Base-by-base conservation (phyloP, 1,140 invertebrate species). In the Sinonovacula constricta region DNA sequence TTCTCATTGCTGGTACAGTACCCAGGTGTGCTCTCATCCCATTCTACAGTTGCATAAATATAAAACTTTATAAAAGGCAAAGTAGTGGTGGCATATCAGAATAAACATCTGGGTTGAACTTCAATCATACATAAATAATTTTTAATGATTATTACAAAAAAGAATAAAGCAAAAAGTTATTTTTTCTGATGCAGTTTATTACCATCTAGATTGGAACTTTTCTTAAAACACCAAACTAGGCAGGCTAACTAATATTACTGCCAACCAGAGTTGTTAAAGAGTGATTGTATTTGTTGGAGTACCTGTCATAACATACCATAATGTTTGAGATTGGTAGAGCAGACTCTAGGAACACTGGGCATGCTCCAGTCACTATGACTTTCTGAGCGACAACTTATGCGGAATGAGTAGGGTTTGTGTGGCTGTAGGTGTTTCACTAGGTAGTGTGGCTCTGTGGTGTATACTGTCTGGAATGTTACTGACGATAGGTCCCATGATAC, bases 1-100 rank as follows among this genome's bases (percentile, higher is more conserved):
- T 87, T 82, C 54, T 90, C 89, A 81, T 88, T 86, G 69, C 84
- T 87, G 7, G 79, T 60, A 49, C 66, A 56, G 60, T 90, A 90
- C n/a, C 82, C 86, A 31, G 83, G 77, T 62, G 75, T 77, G 30
- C 34, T 56, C 33, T 56, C 51, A 31, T 62, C 63, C 89, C 89
- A 90, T 83, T 89, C 89, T 90, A 81, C 24, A 66, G 53, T 59
- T 51, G 22, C 26, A 75, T 65, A 65, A 65, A 49, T n/a, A n/a
- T n/a, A 80, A 49, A 69, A 62, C 54, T 65, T 56, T 53, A 45
- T 24, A 51, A 7, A 45, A n/a, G n/a, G n/a, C n/a, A n/a, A n/a
- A 3, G 26, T 3, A 26, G 53, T 22, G 12, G 39, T 49, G 10
- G n/a, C 10, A 57, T 57, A 12, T 4, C n/a, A n/a, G n/a, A n/a